phyloP scores from a whole-genome alignment of 2,113 vertebrate genomes.

The Phylloscopus trochilus region DNA sequence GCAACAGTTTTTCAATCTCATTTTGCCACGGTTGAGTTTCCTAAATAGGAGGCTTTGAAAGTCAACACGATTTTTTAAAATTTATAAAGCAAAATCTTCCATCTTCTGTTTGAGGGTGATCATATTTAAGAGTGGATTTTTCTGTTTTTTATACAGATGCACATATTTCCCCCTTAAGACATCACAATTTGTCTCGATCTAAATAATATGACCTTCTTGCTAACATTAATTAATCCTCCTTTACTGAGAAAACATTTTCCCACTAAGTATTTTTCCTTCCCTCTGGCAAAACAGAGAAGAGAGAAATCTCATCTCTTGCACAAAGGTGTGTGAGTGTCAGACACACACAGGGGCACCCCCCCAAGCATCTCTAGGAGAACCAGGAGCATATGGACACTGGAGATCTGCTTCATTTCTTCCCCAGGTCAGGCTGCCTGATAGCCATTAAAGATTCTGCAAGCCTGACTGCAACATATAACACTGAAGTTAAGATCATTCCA shows the following conservation, averaged over 20 bases:
- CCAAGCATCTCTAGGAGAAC: not conserved
- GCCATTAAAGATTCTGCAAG: not conserved
- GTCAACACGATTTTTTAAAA: not conserved
- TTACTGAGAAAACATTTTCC: not conserved
- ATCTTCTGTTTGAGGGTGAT: not conserved
- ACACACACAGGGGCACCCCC: not conserved
- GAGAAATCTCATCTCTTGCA: not conserved
- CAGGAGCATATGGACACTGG: not conserved
- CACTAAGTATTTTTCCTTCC: not conserved
- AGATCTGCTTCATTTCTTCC: not conserved
- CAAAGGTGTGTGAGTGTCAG: not conserved
- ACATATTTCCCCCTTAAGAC: not conserved
- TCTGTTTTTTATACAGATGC: not conserved
- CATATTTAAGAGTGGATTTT: not conserved
- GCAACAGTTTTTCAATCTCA: not conserved
- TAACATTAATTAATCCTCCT: slow-evolving; percentile 41
- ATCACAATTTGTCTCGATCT: slow-evolving; percentile 7
- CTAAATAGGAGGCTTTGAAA: not conserved
- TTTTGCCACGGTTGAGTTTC: not conserved
- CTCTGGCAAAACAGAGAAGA: slow-evolving; percentile 5
- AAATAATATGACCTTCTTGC: slow-evolving; percentile 12
- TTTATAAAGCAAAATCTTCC: not conserved
- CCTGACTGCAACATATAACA: not conserved
- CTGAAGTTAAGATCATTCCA: not conserved
- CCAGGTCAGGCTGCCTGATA: not conserved